Evolutionary conservation across 2,113 vertebrate genomes (phyloP).

Genomic region (Furnarius figulus): DNA sequence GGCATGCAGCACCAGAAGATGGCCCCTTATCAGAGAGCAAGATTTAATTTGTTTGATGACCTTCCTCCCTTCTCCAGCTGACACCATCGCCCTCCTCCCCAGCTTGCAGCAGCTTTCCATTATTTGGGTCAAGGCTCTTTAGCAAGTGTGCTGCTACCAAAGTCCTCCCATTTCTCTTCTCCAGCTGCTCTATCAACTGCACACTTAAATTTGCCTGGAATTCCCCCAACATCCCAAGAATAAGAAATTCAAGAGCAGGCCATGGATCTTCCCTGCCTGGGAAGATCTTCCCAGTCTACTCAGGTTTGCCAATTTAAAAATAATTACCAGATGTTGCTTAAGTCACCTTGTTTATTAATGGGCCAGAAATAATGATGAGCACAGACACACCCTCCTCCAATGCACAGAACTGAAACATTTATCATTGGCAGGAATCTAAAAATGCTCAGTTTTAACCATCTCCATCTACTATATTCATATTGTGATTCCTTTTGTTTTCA

Average conservation of each 20-base stretch:
- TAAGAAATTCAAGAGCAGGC: background rate
- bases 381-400: background rate
- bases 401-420: background rate
- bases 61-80: background rate
- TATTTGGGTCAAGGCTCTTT: background rate
- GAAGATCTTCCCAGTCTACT: background rate
- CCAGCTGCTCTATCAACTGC: background rate
- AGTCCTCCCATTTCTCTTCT: background rate
- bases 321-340: background rate
- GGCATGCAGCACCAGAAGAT: background rate
- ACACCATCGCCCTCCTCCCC: background rate
- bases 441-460: background rate
- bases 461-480: background rate
- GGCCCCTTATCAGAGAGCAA: background rate
- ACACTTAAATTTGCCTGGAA: background rate
- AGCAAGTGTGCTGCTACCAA: background rate
- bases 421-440: background rate
- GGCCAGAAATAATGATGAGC: background rate
- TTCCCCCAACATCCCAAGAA: background rate
- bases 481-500: background rate
- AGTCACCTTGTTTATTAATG: background rate
- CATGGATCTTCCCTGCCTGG: background rate
- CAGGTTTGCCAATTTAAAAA: background rate
- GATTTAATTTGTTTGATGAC: background rate
- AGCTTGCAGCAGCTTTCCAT: background rate